phyloP scores from a whole-genome alignment of 2,888 invertebrate genomes.

The Drosophila algonquin region DNA sequence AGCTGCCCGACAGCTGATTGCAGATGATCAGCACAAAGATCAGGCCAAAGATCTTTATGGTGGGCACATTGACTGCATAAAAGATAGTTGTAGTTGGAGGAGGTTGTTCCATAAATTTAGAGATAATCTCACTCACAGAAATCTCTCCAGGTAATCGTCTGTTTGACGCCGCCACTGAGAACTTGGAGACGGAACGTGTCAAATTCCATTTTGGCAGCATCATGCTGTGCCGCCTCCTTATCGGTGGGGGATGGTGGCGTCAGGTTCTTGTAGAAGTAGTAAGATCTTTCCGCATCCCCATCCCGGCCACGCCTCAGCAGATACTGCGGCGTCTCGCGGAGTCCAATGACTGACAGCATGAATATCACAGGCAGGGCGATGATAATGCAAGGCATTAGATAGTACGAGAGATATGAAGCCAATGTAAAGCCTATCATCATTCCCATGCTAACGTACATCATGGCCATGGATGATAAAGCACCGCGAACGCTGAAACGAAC shows the following conservation, averaged over 20 bases:
- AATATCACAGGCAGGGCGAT: conserved; percentile 71
- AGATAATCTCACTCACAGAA: conserved; percentile 67
- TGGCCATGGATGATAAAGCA: conserved; percentile 71
- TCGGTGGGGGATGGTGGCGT: conserved; percentile 8
- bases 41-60: conserved; percentile 64
- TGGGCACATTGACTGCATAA: conserved; percentile 61
- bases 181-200: conserved; percentile 65
- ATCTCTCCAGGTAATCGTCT: conserved; percentile 56
- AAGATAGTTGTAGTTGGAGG: neutral
- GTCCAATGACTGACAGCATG: conserved; percentile 57
- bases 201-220: conserved; percentile 54
- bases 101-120: neutral
- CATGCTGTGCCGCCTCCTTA: conserved; percentile 51
- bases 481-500: conserved; percentile 66
- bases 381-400: conserved; percentile 69
- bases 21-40: conserved; percentile 64
- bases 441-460: conserved; percentile 75
- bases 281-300: conserved; percentile 69
- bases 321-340: conserved; percentile 77
- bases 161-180: conserved; percentile 52
- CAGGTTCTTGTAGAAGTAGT: conserved; percentile 77
- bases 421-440: conserved; percentile 68
- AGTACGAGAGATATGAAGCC: conserved; percentile 70
- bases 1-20: conserved; percentile 76
- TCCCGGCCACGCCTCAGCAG: conserved; percentile 63